Evolutionary conservation across 2,797 vertebrate species (phyloP).

Genomic region (Gadopsis marmoratus): DNA sequence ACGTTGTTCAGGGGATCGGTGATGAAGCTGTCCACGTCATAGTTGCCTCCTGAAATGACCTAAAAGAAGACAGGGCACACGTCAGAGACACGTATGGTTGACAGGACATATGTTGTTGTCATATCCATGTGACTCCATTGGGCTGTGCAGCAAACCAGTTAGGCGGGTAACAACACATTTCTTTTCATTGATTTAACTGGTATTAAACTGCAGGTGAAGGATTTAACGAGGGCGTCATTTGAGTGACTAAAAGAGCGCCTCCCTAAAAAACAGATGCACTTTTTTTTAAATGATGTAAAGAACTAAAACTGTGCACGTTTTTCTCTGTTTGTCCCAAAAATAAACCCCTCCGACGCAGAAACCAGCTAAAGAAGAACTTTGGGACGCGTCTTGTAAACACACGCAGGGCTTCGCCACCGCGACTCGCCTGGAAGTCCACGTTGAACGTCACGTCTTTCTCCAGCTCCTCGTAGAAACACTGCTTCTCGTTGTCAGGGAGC

Average conservation of each 20-base stretch:
- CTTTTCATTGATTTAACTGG: too few relatives aligned
- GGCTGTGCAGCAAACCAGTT: neutral
- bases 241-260: neutral
- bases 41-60: constrained; percentile 94
- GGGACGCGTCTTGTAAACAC: neutral
- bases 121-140: too few relatives aligned
- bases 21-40: constrained; percentile 92
- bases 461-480: constrained; percentile 87
- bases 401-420: too few relatives aligned
- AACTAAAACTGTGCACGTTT: neutral
- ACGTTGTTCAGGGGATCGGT: constrained; percentile 85
- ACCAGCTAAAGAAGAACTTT: neutral
- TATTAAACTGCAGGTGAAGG: neutral
- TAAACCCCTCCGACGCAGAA: neutral
- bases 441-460: constrained; percentile 81
- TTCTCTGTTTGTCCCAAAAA: neutral
- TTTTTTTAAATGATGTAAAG: neutral
- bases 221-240: too few relatives aligned
- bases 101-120: neutral
- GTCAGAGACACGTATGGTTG: neutral
- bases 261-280: neutral
- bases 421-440: constrained; percentile 85
- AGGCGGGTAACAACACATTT: neutral
- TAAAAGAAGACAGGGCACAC: constrained; percentile 49
- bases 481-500: constrained; percentile 83